A percentile compares a stretch with the other conserved stretches of the same genome.
Evolutionary conservation across 2,888 invertebrate species (phyloP).

Genomic region (Troilus luridus): DNA sequence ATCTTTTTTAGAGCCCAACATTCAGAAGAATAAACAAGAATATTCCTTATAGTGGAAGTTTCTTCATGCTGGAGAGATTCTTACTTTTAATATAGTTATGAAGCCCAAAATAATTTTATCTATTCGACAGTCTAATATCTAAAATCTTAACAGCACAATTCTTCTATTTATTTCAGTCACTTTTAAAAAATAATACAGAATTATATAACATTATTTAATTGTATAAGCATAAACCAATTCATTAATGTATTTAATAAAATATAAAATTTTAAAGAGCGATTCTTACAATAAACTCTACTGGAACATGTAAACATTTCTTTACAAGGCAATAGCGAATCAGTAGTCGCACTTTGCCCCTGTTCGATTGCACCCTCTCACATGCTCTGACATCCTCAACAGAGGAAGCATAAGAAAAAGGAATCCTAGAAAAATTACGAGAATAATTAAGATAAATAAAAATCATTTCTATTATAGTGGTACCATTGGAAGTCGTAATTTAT

Average conservation of each 20-base stretch:
- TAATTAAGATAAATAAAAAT: neutral
- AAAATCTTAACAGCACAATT: too few species aligned
- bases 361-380: slow-evolving; percentile 69
- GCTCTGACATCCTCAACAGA: slow-evolving; percentile 71
- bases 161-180: too few species aligned
- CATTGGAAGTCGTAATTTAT: neutral
- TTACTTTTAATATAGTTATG: too few species aligned
- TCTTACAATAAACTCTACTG: slow-evolving; percentile 72
- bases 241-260: slow-evolving; percentile 56
- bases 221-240: neutral
- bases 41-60: too few species aligned
- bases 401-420: slow-evolving; percentile 69
- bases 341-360: slow-evolving; percentile 70
- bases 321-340: slow-evolving; percentile 72
- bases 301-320: slow-evolving; percentile 72
- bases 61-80: too few species aligned
- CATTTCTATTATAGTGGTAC: neutral
- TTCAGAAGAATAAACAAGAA: too few species aligned
- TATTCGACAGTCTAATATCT: too few species aligned
- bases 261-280: slow-evolving; percentile 31
- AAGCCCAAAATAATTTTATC: too few species aligned
- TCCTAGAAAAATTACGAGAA: slow-evolving; percentile 66
- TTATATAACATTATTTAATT: too few species aligned
- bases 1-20: too few species aligned
- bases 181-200: too few species aligned